Evolutionary conservation across 2,888 invertebrate genomes (phyloP), one percentile per base, ranked within the genome.

Genomic region (Acrocera orbiculus): DNA sequence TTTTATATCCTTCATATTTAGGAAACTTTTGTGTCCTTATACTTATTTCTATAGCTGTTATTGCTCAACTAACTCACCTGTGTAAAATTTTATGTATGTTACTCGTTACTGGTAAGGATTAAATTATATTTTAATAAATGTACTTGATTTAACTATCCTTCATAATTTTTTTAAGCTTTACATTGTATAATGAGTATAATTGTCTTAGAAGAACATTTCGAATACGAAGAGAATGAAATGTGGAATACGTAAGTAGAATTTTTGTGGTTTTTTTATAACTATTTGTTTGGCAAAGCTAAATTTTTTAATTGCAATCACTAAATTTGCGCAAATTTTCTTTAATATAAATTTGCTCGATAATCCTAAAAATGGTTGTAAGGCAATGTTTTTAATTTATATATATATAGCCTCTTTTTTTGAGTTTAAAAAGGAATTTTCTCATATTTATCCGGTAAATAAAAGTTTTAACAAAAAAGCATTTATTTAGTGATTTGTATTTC

Each of bases 1-100:
- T 35, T 48, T 62, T 70, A 23, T 75, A 74, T 53, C 79, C 80
- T 25, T 76, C 76, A 29, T 81, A 80, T 55, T 72, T 78, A 54
- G 71, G 75, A 42, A 72, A 75, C 53, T 74, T 75, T 52, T 69
- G 69, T 31, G 71, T 77, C 31, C 60, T 80, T 38, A 72, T 76
- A 37, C 55, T 81, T 38, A 66, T 80, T 38, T 73, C 73, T 4
- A 67, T 74, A 30, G 72, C 79, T 15, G 67, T 79, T 46, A 71
- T 80, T 41, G 71, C 75, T 3, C 76, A 78, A 48, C 59, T 80
- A 33, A 73, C 76, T 24, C 77, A 79, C 51, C 57, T 76, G 38
- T 65, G 69, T 48, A 80, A 80, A 54, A 68, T 73, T 15, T 51
- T 68, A 28, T 56, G 79, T 30, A 69, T 80, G 59, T 49, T 70